Conservation (phyloP, 2,797 vertebrate species). For the Acanthurus tractus region DNA sequence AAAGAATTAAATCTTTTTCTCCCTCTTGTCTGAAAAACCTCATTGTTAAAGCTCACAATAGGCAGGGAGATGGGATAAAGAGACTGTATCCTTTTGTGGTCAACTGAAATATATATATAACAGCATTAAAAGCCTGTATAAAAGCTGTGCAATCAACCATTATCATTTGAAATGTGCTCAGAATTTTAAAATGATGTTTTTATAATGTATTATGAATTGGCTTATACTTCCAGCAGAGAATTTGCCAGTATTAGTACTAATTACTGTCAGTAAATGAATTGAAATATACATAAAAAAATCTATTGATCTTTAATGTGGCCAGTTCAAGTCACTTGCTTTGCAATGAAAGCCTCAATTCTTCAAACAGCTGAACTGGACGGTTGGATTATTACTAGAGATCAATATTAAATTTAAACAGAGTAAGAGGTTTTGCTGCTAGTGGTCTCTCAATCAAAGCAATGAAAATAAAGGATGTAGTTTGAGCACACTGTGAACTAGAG, state of each 20-base stretch:
- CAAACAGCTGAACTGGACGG: neutral
- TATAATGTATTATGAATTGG: neutral
- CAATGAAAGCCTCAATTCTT: neutral
- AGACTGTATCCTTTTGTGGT: conserved; percentile 32
- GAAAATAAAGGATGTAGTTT: too few species aligned
- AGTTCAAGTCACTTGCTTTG: neutral
- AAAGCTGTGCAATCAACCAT: conserved; percentile 15
- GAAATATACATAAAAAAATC: neutral
- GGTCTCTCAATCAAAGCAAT: too few species aligned
- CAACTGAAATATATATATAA: conserved; percentile 30
- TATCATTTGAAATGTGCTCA: conserved; percentile 13
- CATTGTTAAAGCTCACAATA: conserved; percentile 15
- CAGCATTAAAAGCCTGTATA: conserved; percentile 12
- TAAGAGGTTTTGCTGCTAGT: too few species aligned
- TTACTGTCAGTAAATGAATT: neutral
- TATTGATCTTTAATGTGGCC: neutral
- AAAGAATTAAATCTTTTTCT: conserved; percentile 23
- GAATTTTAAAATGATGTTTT: conserved; percentile 3
- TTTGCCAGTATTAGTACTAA: neutral
- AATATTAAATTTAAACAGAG: neutral
- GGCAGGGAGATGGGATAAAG: conserved; percentile 26
- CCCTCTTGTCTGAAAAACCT: conserved; percentile 22
- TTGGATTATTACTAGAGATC: neutral
- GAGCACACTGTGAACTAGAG: too few species aligned
- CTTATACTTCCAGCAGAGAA: neutral